Percentiles rank a stretch among this genome's conserved stretches.
These are phyloP conservation scores for Nerophis lumbriciformis DNA, from an alignment of 2,113 vertebrate species.

Conservation along the genomic window DNA sequence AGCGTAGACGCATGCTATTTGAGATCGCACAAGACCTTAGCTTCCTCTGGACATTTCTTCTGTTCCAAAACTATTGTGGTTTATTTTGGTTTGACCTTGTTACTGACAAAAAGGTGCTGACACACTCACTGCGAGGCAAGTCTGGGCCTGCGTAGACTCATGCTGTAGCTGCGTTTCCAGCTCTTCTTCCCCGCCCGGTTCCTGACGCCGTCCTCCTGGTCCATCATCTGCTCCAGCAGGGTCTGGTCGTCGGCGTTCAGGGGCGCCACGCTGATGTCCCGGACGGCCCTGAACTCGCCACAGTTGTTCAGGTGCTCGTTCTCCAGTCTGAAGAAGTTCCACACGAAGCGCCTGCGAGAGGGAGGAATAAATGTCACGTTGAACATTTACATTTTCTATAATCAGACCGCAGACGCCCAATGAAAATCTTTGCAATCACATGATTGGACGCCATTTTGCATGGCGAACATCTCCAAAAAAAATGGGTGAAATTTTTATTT, in stretches of 20 bases:
- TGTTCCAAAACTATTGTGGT: no score
- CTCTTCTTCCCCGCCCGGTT: constrained; percentile 91
- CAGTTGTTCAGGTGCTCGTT: constrained; percentile 99
- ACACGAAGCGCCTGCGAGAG: constrained; percentile 85
- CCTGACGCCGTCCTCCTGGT: constrained; percentile 94
- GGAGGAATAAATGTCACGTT: background rate
- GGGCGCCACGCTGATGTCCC: constrained; percentile 96
- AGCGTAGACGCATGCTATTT: no score
- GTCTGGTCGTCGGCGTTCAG: constrained; percentile 97
- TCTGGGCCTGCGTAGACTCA: constrained; percentile 84
- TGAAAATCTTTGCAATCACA: no score
- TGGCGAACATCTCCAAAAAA: no score
- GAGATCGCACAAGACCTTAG: background rate
- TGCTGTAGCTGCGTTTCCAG: constrained; percentile 94
- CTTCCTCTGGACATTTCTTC: no score
- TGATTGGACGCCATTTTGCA: no score
- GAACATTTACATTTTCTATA: background rate
- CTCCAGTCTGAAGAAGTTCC: constrained; percentile 98
- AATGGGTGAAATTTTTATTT: no score
- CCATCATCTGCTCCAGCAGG: constrained; percentile 98
- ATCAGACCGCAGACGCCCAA: no score
- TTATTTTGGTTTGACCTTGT: background rate
- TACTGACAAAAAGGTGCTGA: background rate
- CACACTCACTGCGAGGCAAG: constrained; percentile 85
- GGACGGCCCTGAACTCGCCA: constrained; percentile 94